Base-by-base conservation (phyloP, 2,888 invertebrate genomes). In the Aleiodes testaceus region DNA sequence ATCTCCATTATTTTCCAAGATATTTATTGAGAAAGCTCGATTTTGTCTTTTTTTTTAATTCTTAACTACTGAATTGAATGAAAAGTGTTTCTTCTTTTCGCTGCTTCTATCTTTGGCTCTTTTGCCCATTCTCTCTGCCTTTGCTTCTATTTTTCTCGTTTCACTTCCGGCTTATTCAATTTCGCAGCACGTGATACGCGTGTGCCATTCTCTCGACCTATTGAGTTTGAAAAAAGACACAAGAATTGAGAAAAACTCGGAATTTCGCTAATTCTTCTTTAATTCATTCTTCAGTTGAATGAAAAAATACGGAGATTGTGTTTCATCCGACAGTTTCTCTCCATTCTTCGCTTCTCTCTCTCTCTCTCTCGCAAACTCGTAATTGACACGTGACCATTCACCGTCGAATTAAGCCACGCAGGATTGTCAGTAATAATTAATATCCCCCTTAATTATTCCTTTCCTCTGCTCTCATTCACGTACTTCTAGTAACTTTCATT, bases 321-420 rank as follows among this genome's bases (percentile, higher is more conserved):
- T 26, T 26, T 5, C 26, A 26, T 11, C 20, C 18, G 22, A 12
- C 5, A 16, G 12, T 9, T 18, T 52, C 52, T 52, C 22, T 22
- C 5, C 22, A 22, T 52, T 9, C 18, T n/a, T 16, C 49, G 12
- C 52, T 52, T 36, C 36, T 36, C 7, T 36, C 6, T 9, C 11
- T 36, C 36, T 36, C 7, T 36, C 36, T 36, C 11, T 6, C 2
- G 36, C 36, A 36, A 52, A 52, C 22, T 52, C 52, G 22, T 66
- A 50, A 66, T 66, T 66, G 65, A 66, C 65, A 66, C 49, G 50
- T 66, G 65, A 50, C 65, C 65, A 50, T 66, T 50, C 50, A 50
- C 22, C 49, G 50, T 50, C 50, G 36, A 52, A 52, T 66, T 66
- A n/a, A 30, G 20, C 18, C 16, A 18, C 50, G 18, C 52, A 66